Percentiles rank a stretch among this genome's conserved stretches.
Conservation (phyloP, 2,888 invertebrate species). For the Patella pellucida region DNA sequence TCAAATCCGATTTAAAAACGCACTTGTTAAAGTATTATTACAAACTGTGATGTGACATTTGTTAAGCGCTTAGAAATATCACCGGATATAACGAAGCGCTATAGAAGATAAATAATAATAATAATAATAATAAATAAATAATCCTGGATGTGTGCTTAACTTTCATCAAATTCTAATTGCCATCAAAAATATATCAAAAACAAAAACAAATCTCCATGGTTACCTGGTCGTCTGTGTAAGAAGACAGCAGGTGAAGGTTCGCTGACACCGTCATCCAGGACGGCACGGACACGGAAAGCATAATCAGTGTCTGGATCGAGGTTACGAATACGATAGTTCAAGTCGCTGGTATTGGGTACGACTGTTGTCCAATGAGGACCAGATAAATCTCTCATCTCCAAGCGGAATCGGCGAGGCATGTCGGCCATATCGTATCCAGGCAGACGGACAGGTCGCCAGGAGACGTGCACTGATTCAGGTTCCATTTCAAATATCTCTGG, state of each 20-base stretch:
- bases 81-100: too few relatives aligned
- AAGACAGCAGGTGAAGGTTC: slow-evolving; percentile 92
- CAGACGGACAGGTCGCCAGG: slow-evolving; percentile 57
- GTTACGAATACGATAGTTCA: slow-evolving; percentile 56
- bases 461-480: slow-evolving; percentile 56
- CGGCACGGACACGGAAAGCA: slow-evolving; percentile 93
- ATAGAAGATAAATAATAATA: too few relatives aligned
- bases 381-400: slow-evolving; percentile 50
- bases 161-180: not conserved
- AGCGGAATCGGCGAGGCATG: slow-evolving; percentile 19
- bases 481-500: slow-evolving; percentile 60
- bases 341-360: slow-evolving; percentile 46
- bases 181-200: too few relatives aligned
- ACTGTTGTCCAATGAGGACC: slow-evolving; percentile 52
- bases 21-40: too few relatives aligned
- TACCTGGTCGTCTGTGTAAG: slow-evolving; percentile 58
- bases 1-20: too few relatives aligned
- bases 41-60: too few relatives aligned
- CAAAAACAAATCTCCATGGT: slow-evolving; percentile 13
- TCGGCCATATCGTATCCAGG: slow-evolving; percentile 28
- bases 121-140: too few relatives aligned
- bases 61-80: too few relatives aligned
- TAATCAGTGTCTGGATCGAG: slow-evolving; percentile 94
- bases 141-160: not conserved
- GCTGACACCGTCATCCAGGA: slow-evolving; percentile 90